Evolutionary conservation across 2,888 invertebrate genomes (phyloP).

Genomic region (Masnerella sp.): DNA sequence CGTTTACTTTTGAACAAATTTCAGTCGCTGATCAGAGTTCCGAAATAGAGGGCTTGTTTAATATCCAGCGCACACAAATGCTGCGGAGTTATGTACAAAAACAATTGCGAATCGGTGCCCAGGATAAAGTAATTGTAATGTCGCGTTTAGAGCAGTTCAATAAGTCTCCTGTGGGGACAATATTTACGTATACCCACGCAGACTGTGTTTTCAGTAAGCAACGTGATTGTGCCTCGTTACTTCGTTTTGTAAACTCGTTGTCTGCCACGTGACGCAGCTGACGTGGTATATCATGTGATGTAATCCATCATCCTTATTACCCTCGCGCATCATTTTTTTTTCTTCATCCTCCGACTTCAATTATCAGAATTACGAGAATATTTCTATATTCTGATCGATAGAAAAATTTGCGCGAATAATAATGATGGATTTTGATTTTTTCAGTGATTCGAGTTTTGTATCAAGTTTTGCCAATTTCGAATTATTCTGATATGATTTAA

Average conservation of each 20-base stretch:
- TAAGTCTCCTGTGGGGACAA: conserved; percentile 14
- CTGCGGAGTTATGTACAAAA: not conserved
- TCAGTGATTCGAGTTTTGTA: no score
- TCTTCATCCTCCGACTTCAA: conserved; percentile 11
- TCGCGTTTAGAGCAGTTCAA: conserved; percentile 8
- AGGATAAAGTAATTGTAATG: not conserved
- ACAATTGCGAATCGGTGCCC: not conserved
- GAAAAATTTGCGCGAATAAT: no score
- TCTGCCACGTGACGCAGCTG: conserved; percentile 48
- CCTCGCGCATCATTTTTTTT: conserved; percentile 10
- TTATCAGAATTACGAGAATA: conserved; percentile 30
- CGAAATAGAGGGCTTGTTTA: not conserved
- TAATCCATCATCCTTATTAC: conserved; percentile 44
- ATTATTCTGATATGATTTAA: no score
- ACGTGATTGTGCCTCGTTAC: conserved; percentile 47
- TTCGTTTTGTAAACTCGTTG: conserved; percentile 37
- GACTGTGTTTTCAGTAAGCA: conserved; percentile 28
- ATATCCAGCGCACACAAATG: not conserved
- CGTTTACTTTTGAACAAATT: not conserved
- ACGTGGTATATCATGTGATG: conserved; percentile 30
- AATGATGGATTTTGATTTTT: no score
- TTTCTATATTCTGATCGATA: no score
- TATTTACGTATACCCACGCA: conserved; percentile 13
- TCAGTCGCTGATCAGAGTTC: not conserved
- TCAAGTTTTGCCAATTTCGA: no score